phyloP scores from a whole-genome alignment of 2,797 vertebrate species.

The Clangula hyemalis region DNA sequence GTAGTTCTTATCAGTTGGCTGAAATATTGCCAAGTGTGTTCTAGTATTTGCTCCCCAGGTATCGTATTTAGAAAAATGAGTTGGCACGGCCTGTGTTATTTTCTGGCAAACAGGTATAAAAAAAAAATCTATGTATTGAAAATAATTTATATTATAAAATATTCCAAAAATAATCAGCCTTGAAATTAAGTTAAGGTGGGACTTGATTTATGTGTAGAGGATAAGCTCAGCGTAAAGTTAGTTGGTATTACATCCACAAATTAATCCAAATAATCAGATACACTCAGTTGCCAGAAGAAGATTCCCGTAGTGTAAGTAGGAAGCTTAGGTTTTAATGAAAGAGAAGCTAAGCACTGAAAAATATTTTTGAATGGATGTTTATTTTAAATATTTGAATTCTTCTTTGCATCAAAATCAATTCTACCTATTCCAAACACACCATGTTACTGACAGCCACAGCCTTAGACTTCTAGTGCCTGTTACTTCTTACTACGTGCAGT shows the following conservation, averaged over 20 bases:
- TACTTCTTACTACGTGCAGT: background rate
- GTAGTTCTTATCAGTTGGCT: background rate
- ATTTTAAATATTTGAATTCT: conserved; percentile 1
- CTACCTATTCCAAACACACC: background rate
- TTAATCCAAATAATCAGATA: conserved; percentile 38
- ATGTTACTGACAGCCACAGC: background rate
- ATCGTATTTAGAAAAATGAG: background rate
- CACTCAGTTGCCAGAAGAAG: background rate
- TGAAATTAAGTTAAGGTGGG: conserved; percentile 57
- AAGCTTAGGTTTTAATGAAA: background rate
- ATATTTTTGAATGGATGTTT: background rate
- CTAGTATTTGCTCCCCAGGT: conserved; percentile 11
- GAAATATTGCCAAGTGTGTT: background rate
- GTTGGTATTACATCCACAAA: conserved; percentile 18
- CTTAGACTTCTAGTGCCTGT: background rate
- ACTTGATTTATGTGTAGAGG: conserved; percentile 34
- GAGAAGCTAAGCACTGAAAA: background rate
- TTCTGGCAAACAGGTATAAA: conserved; percentile 22
- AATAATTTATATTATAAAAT: conserved; percentile 43
- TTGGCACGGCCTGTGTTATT: conserved; percentile 18
- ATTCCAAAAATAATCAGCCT: conserved; percentile 58
- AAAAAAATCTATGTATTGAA: conserved; percentile 27
- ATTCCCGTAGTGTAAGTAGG: background rate
- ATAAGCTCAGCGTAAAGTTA: conserved; percentile 13
- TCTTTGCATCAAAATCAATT: background rate